These are phyloP conservation scores for Hydrolagus affinis DNA, from an alignment of 2,113 vertebrate genomes.

Conservation along the genomic window DNA sequence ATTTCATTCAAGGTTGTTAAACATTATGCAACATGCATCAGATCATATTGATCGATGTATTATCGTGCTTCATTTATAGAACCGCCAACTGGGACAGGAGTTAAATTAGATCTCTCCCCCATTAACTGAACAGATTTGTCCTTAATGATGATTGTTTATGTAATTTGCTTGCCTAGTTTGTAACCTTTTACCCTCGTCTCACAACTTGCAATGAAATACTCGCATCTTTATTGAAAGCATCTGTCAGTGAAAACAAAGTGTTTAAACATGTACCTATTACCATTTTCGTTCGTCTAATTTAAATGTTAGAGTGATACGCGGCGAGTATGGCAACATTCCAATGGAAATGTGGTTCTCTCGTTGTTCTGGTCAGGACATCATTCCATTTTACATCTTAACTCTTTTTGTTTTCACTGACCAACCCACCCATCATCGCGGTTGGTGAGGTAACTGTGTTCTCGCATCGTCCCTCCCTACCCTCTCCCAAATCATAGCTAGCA, in stretches of 20 bases:
- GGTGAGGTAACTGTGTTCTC: background rate
- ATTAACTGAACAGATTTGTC: background rate
- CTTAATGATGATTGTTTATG: conserved; percentile 7
- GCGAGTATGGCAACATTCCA: background rate
- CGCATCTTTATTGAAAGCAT: background rate
- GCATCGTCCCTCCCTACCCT: background rate
- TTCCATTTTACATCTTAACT: too few species aligned
- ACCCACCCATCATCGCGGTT: background rate
- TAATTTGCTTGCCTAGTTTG: background rate
- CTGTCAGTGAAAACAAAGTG: background rate
- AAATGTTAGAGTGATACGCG: background rate
- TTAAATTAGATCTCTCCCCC: background rate
- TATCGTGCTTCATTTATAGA: background rate
- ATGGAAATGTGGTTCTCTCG: background rate
- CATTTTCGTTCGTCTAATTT: background rate
- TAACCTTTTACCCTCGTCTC: background rate
- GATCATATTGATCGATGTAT: conserved; percentile 5
- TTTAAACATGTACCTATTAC: background rate
- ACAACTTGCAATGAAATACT: background rate
- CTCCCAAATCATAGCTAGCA: background rate
- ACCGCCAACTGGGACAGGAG: background rate
- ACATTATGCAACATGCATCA: background rate
- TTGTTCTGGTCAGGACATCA: background rate
- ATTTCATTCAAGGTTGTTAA: background rate
- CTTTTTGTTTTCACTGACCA: background rate